Conservation (phyloP, 2,888 invertebrate genomes). For the Phasia obesa region DNA sequence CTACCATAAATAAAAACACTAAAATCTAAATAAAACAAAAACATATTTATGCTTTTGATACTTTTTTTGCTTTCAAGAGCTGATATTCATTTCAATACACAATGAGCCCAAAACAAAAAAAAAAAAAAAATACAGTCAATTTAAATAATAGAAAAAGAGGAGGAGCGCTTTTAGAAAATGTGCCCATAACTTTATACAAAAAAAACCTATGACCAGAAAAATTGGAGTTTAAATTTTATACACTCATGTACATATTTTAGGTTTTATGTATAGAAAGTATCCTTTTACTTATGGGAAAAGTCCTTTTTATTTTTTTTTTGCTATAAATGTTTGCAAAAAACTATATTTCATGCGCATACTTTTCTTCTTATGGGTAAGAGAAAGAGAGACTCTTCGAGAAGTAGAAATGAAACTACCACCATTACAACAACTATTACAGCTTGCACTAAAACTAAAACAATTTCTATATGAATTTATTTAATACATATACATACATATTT, state of each 20-base stretch:
- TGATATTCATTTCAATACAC: conserved; percentile 37
- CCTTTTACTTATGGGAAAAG: conserved; percentile 45
- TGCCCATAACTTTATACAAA: not conserved
- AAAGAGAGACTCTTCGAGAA: conserved; percentile 42
- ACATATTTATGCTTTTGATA: conserved; percentile 3
- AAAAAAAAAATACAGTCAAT: conserved; percentile 19
- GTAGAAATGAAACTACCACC: conserved; percentile 43
- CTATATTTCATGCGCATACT: conserved; percentile 62
- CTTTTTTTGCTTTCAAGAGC: not conserved
- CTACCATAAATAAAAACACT: conserved; percentile 5
- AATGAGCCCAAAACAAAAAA: conserved; percentile 7
- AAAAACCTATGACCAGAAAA: conserved; percentile 49
- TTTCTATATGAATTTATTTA: conserved; percentile 11
- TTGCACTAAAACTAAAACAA: conserved; percentile 38
- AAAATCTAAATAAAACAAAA: not conserved
- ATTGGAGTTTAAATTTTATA: conserved; percentile 29
- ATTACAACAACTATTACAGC: conserved; percentile 14
- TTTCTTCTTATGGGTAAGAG: conserved; percentile 50
- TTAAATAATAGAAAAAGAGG: conserved; percentile 38
- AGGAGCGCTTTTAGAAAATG: conserved; percentile 29
- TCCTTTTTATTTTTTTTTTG: conserved; percentile 36
- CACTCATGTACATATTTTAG: conserved; percentile 18
- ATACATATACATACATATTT: conserved; percentile 3
- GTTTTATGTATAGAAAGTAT: conserved; percentile 21
- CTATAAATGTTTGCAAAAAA: conserved; percentile 39